Base-by-base conservation (phyloP, 2,888 invertebrate species). In the Aproaerema taeniolella region DNA sequence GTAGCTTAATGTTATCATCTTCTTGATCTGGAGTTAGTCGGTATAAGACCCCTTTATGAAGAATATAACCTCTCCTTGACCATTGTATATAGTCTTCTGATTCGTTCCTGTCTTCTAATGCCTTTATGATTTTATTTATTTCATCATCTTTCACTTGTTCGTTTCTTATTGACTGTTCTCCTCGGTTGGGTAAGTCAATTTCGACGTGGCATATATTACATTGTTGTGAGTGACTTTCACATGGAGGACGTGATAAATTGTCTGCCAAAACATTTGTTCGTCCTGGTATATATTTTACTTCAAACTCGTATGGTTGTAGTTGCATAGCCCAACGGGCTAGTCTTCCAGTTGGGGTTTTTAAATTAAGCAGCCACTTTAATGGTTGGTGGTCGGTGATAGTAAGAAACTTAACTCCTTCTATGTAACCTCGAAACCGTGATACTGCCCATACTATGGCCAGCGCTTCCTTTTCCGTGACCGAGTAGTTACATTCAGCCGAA, bases 271-370 rank as follows among this genome's bases (percentile, higher is more conserved):
- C 35, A 31, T 43, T 43, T 9, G 28, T 34, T 35, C 14, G 34
- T 2, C 43, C 43, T 4, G 33, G 14, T 2, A 13, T 15, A 13
- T 41, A 41, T 13, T 38, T 16, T 5, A 43, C 41, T 10, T 20
- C 20, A 1, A 41, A 34, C n/a, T 43, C 24, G 13, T 26, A 25
- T 5, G 35, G 35, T 5, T 41, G 41, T 1, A 41, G 14, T 17
- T 37, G 41, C 8, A 41, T 11, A n/a, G 41, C 41, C 42, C 42
- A 43, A 12, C 43, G 28, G 3, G 43, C 39, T 16, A 43, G 39
- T 7, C 33, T 6, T 16, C 42, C 38, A 4, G 33, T 30, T 6
- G 43, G 43, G 1, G 40, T 31, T 12, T 13, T 31, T 38, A 4
- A 37, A 20, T 25, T 41, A 9, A 26, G 26, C n/a, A 26, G n/a